These are phyloP conservation scores for Chloroceryle amazona DNA, from an alignment of 2,797 vertebrate genomes.

Conservation along the genomic window DNA sequence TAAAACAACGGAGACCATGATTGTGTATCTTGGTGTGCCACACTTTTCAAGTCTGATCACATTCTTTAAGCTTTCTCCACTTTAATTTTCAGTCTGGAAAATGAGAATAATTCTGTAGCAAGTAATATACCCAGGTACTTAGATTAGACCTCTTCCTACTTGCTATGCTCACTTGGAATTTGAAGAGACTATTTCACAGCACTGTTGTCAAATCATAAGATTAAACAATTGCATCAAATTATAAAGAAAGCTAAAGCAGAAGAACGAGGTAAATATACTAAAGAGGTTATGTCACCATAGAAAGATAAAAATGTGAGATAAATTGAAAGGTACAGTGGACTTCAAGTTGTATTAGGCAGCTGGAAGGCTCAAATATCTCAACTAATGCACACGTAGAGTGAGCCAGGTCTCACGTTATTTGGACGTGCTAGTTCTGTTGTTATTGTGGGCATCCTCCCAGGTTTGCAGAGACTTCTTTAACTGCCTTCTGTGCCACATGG, in stretches of 20 bases:
- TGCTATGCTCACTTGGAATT: not conserved
- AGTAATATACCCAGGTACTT: not conserved
- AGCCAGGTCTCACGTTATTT: not conserved
- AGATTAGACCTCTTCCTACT: not conserved
- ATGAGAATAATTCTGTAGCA: not conserved
- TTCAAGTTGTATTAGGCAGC: not conserved
- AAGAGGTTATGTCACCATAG: not conserved
- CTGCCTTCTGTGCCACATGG: not conserved
- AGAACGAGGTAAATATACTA: not conserved
- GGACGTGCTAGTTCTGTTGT: not conserved
- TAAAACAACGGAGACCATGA: not conserved
- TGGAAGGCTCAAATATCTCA: not conserved
- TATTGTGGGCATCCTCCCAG: not conserved
- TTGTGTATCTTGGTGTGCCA: not conserved
- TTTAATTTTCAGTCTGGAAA: not conserved
- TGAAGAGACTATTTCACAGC: not conserved
- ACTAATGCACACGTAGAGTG: fast-evolving
- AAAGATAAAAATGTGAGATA: not conserved
- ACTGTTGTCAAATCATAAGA: not conserved
- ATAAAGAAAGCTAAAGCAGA: not conserved
- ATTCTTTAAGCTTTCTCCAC: not conserved
- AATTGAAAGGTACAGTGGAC: not conserved
- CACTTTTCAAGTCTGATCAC: not conserved
- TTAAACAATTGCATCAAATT: not conserved
- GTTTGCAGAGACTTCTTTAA: not conserved